Evolutionary conservation across 1,140 invertebrate species (phyloP).

Genomic region (Listronotus bonariensis): DNA sequence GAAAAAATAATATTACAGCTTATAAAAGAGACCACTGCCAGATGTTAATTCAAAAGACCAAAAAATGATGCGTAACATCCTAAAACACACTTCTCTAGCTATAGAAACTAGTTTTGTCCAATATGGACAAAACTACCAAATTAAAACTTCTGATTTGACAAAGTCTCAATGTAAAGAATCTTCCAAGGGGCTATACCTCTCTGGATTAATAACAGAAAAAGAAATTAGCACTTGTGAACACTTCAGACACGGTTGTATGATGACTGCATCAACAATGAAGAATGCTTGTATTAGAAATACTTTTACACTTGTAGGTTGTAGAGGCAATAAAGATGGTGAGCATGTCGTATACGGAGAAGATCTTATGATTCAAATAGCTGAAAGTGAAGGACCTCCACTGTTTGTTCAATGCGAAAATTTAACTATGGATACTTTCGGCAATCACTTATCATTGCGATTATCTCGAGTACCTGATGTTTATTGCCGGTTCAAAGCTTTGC

Average conservation of each 20-base stretch:
- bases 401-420: conserved; percentile 51
- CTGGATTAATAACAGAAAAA: conserved; percentile 48
- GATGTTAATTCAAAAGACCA: conserved; percentile 48
- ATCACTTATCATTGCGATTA: conserved; percentile 34
- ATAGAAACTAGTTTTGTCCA: conserved; percentile 36
- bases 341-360: conserved; percentile 49
- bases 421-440: conserved; percentile 37
- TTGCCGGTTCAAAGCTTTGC: conserved; percentile 50
- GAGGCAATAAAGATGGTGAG: conserved; percentile 37
- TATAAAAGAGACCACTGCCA: conserved; percentile 50
- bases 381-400: conserved; percentile 36
- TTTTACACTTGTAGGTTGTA: conserved; percentile 44
- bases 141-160: conserved; percentile 44
- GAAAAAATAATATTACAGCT: conserved; percentile 40
- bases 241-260: conserved; percentile 48
- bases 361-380: conserved; percentile 47
- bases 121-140: conserved; percentile 48
- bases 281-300: conserved; percentile 48
- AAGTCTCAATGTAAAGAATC: conserved; percentile 26
- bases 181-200: conserved; percentile 46
- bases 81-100: conserved; percentile 41
- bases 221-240: conserved; percentile 49
- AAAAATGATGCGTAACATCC: conserved; percentile 50
- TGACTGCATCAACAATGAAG: conserved; percentile 44
- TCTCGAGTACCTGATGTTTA: conserved; percentile 48